Conservation (phyloP, 2,888 invertebrate species). For the Lysandra bellargus region DNA sequence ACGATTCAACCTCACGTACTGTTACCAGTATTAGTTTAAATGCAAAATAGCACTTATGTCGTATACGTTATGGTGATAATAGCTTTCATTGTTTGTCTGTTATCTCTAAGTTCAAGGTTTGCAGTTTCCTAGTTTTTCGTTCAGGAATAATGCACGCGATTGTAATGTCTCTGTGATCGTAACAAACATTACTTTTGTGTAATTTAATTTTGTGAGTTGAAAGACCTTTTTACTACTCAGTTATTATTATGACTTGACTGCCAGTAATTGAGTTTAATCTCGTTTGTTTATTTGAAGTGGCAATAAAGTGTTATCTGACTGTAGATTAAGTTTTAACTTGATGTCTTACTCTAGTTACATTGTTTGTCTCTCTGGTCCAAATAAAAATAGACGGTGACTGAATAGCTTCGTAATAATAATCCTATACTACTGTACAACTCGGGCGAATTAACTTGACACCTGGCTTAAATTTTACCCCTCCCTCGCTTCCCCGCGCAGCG, state of each 20-base stretch:
- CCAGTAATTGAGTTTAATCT: conserved; percentile 12
- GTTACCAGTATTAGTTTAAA: conserved; percentile 10
- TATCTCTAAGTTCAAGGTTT: conserved; percentile 42
- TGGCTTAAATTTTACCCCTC: no score
- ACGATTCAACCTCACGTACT: conserved; percentile 42
- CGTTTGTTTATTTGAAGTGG: conserved; percentile 1
- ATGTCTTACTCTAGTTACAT: not conserved
- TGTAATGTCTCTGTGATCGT: conserved; percentile 17
- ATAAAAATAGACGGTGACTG: not conserved
- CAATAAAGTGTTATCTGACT: not conserved
- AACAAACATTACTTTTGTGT: conserved; percentile 4
- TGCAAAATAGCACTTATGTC: conserved; percentile 31
- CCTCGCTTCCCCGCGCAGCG: no score
- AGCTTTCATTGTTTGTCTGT: conserved; percentile 28
- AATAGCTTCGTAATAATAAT: not conserved
- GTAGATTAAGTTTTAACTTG: conserved; percentile 23
- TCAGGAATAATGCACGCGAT: not conserved
- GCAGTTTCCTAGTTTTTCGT: conserved; percentile 35
- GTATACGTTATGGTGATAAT: conserved; percentile 33
- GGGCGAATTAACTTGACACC: no score
- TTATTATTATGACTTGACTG: not conserved
- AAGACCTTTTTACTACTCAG: conserved; percentile 8
- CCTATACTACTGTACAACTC: not conserved
- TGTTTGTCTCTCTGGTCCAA: not conserved
- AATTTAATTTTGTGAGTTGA: not conserved